phyloP scores from a whole-genome alignment of 2,888 invertebrate species.

The Allacma fusca region DNA sequence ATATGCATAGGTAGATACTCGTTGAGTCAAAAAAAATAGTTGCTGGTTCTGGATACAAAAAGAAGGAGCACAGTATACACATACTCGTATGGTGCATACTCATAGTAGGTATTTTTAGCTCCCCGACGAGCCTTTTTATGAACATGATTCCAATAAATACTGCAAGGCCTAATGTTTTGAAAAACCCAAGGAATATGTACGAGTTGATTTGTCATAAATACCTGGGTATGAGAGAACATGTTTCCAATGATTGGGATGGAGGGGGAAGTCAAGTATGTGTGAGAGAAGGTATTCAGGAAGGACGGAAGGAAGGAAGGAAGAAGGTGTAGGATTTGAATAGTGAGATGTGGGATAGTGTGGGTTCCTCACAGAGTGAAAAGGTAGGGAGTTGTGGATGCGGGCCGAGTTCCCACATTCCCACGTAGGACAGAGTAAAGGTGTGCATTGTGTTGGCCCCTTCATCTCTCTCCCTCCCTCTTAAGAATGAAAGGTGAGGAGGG shows the following conservation, averaged over 20 bases:
- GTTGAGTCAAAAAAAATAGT: too few species aligned
- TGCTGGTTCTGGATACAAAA: too few species aligned
- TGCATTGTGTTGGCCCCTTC: slow-evolving; percentile 10
- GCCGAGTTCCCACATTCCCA: slow-evolving; percentile 41
- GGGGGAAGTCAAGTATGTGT: not conserved
- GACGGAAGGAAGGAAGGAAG: slow-evolving; percentile 32
- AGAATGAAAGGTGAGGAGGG: not conserved
- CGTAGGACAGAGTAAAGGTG: slow-evolving; percentile 44
- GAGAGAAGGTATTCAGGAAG: slow-evolving; percentile 20
- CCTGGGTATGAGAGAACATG: too few species aligned
- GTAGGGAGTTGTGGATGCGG: slow-evolving; percentile 29
- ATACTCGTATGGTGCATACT: too few species aligned
- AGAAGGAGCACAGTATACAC: too few species aligned
- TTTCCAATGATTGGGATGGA: not conserved
- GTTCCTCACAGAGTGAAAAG: not conserved
- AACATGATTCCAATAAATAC: too few species aligned
- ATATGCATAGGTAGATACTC: too few species aligned
- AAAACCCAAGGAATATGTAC: too few species aligned
- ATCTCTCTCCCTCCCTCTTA: slow-evolving; percentile 17
- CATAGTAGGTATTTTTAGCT: too few species aligned
- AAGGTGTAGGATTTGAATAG: not conserved
- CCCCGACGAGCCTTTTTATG: too few species aligned
- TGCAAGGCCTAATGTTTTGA: too few species aligned
- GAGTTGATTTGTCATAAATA: not conserved
- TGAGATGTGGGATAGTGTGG: not conserved